Evolutionary conservation across 2,888 invertebrate species (phyloP).

Genomic region (Timema podura): DNA sequence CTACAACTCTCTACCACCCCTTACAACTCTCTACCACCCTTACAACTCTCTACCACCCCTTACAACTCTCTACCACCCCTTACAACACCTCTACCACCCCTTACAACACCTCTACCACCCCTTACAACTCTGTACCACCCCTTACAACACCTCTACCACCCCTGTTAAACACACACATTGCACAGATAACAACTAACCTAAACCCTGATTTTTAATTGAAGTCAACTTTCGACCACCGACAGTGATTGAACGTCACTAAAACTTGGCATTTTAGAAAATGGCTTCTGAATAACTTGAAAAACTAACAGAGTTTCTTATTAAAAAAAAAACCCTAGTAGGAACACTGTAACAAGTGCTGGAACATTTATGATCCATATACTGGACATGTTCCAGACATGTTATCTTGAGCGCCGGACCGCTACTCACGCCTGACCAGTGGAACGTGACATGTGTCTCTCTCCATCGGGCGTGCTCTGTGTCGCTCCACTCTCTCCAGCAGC

Average conservation of each 20-base stretch:
- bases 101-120: neutral
- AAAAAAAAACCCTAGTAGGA: neutral
- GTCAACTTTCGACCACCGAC: too few relatives aligned
- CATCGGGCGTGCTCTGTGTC: conserved; percentile 83
- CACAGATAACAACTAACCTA: too few relatives aligned
- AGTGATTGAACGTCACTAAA: too few relatives aligned
- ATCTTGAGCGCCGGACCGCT: conserved; percentile 73
- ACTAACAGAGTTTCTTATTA: neutral
- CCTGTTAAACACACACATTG: too few relatives aligned
- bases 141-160: neutral
- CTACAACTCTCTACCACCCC: too few relatives aligned
- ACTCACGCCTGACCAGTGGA: conserved; percentile 80
- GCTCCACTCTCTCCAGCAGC: conserved; percentile 78
- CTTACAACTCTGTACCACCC: neutral
- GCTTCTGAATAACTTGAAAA: neutral
- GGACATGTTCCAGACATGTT: conserved; percentile 56
- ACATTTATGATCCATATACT: neutral
- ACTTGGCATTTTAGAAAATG: too few relatives aligned
- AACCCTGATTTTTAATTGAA: too few relatives aligned
- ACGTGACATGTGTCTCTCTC: conserved; percentile 74
- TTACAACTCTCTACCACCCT: too few relatives aligned
- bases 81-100: too few relatives aligned
- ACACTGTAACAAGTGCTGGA: neutral
- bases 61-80: too few relatives aligned
- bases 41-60: too few relatives aligned